Evolutionary conservation across 2,888 invertebrate genomes (phyloP).

Genomic region (Pomacea canaliculata): DNA sequence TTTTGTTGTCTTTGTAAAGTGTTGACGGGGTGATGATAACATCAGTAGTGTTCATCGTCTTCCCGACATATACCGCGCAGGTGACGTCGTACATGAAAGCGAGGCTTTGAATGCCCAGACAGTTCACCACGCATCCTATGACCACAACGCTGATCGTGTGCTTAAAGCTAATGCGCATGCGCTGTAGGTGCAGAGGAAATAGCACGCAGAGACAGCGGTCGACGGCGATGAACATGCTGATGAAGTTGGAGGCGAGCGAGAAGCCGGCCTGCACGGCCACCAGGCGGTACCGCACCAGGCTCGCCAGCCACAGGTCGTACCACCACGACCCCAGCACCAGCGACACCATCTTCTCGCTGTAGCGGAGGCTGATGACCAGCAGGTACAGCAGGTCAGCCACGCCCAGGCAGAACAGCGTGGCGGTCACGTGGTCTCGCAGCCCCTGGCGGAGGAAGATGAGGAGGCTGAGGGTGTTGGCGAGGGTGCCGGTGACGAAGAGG

Average conservation of each 20-base stretch:
- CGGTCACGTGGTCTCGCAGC: no score
- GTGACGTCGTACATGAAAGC: conserved; percentile 11
- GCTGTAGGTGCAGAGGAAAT: neutral
- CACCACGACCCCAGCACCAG: neutral
- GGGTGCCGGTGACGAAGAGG: no score
- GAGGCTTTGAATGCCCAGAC: neutral
- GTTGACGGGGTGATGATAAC: neutral
- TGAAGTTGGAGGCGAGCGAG: conserved; percentile 8
- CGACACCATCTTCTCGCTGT: neutral
- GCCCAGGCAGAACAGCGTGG: conserved; percentile 5
- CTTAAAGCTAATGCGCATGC: no score
- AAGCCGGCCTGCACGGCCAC: conserved; percentile 5
- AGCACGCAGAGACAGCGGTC: conserved; percentile 15
- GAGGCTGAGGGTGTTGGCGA: no score
- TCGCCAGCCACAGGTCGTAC: conserved; percentile 6
- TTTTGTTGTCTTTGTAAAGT: neutral
- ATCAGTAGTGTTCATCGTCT: neutral
- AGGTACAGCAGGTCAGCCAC: conserved; percentile 11
- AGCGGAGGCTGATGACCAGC: neutral
- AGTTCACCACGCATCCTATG: no score
- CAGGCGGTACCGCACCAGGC: conserved; percentile 4
- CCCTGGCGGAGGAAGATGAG: no score
- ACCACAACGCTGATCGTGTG: no score
- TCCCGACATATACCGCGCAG: conserved; percentile 3
- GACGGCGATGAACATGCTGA: conserved; percentile 15